These are phyloP conservation scores for Heliconius hewitsoni DNA, from an alignment of 1,140 invertebrate species.

Conservation along the genomic window DNA sequence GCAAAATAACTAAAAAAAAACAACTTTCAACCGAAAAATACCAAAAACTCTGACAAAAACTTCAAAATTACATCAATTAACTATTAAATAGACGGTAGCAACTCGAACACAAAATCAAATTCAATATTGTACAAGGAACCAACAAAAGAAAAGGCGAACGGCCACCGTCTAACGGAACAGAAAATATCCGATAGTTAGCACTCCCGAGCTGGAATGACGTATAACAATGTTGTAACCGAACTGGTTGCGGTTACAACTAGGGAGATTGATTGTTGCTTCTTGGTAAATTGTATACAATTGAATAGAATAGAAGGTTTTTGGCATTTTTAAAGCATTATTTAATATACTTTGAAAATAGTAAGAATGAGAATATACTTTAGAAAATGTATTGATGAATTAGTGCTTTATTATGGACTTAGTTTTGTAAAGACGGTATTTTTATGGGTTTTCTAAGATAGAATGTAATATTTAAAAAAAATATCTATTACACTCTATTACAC, in stretches of 20 bases:
- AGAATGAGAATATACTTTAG: no score
- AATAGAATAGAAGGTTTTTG: background rate
- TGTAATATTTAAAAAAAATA: no score
- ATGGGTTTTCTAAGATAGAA: no score
- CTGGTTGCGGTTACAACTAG: background rate
- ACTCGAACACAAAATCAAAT: background rate
- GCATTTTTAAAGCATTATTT: no score
- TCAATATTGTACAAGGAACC: background rate
- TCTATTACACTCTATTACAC: no score
- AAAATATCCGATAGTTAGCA: background rate
- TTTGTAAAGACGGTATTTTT: no score
- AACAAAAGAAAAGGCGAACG: conserved; percentile 12
- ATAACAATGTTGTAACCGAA: conserved; percentile 3
- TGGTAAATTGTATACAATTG: background rate
- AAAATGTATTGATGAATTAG: no score
- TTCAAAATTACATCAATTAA: background rate
- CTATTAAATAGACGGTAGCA: background rate
- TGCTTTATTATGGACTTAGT: no score
- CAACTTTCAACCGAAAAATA: no score
- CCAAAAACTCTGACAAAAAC: no score
- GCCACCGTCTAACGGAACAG: background rate
- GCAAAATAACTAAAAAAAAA: no score
- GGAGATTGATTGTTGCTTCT: background rate
- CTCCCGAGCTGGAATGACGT: background rate
- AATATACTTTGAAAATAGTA: no score